Evolutionary conservation across 2,113 vertebrate genomes (phyloP).

Genomic region (Manacus vitellinus): DNA sequence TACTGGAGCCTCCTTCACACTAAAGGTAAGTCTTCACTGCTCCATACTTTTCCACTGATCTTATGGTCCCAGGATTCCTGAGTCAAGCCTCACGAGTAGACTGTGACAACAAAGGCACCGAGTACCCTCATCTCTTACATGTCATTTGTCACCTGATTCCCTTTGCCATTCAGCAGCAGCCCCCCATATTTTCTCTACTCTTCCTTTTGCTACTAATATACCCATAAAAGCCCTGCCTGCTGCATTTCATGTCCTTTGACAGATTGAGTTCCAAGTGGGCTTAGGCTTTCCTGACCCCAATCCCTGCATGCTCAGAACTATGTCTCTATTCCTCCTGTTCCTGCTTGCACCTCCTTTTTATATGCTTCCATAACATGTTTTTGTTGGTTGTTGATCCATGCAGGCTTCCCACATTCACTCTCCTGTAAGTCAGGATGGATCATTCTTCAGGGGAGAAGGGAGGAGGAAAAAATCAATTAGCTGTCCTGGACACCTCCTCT

Average conservation of each 20-base stretch:
- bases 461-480: not conserved
- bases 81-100: not conserved
- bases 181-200: not conserved
- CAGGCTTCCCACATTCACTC: not conserved
- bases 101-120: not conserved
- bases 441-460: not conserved
- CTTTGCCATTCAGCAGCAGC: not conserved
- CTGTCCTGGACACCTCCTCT: not conserved
- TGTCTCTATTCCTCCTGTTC: not conserved
- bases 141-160: not conserved
- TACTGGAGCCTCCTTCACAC: not conserved
- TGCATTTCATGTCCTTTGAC: not conserved
- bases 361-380: not conserved
- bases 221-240: not conserved
- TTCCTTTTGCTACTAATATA: not conserved
- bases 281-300: not conserved
- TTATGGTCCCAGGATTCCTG: not conserved
- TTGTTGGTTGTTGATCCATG: not conserved
- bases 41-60: not conserved
- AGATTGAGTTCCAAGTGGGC: not conserved
- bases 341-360: not conserved
- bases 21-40: not conserved
- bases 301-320: not conserved
- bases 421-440: not conserved
- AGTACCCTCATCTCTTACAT: not conserved